Percentiles rank a stretch among this genome's conserved stretches.
Evolutionary conservation across 2,797 vertebrate genomes (phyloP).

Genomic region (Hydrophis major): DNA sequence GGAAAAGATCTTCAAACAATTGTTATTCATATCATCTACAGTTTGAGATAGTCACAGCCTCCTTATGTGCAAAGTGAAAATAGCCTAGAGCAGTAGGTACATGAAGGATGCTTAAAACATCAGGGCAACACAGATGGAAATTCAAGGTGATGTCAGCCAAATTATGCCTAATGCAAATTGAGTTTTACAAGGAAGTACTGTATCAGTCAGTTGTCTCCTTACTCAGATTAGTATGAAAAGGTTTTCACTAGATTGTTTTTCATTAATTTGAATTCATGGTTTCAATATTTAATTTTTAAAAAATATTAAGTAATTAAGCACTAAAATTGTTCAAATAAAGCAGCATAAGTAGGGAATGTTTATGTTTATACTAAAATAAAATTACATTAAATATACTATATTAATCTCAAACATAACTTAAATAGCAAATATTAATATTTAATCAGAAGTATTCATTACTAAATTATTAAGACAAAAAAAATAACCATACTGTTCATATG

Average conservation of each 20-base stretch:
- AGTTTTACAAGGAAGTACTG: slow-evolving; percentile 61
- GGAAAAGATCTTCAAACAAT: slow-evolving; percentile 81
- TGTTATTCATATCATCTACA: slow-evolving; percentile 95
- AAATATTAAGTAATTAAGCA: slow-evolving; percentile 38
- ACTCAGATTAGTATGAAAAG: slow-evolving; percentile 43
- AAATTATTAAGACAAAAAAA: slow-evolving; percentile 64
- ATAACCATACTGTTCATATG: slow-evolving; percentile 61
- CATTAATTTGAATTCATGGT: slow-evolving; percentile 49
- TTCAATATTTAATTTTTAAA: slow-evolving; percentile 41
- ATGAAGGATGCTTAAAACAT: slow-evolving; percentile 72
- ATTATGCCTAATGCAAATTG: slow-evolving; percentile 71
- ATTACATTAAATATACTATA: slow-evolving; percentile 68
- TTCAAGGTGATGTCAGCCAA: slow-evolving; percentile 75
- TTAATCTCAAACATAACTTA: slow-evolving; percentile 60
- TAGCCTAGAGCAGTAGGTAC: slow-evolving; percentile 78
- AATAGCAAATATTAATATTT: slow-evolving; percentile 46
- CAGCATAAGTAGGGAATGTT: slow-evolving; percentile 57
- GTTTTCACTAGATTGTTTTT: slow-evolving; percentile 50
- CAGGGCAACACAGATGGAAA: slow-evolving; percentile 75
- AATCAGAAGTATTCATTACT: slow-evolving; percentile 64
- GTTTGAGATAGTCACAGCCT: slow-evolving; percentile 76
- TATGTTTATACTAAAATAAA: slow-evolving; percentile 63
- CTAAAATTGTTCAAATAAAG: slow-evolving; percentile 61
- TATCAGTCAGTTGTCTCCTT: slow-evolving; percentile 14
- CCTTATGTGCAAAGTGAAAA: slow-evolving; percentile 68